These are phyloP conservation scores for Drosophila paracracens DNA, from an alignment of 2,888 invertebrate genomes.

Conservation along the genomic window DNA sequence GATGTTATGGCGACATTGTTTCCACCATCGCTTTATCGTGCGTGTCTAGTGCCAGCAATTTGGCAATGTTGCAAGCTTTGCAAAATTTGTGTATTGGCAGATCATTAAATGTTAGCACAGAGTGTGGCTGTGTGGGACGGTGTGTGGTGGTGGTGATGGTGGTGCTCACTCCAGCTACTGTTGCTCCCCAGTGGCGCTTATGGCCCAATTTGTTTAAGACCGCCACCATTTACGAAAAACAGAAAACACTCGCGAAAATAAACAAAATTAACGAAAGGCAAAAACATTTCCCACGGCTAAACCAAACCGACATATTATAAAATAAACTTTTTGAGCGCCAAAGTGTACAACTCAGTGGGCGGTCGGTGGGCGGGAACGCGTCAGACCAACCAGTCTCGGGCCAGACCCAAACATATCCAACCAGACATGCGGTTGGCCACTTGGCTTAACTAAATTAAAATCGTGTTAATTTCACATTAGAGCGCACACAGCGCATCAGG, in stretches of 20 bases:
- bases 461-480: conserved; percentile 82
- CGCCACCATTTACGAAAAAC: conserved; percentile 41
- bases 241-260: conserved; percentile 57
- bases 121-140: background rate
- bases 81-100: conserved; percentile 51
- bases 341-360: conserved; percentile 22
- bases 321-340: conserved; percentile 63
- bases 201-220: conserved; percentile 64
- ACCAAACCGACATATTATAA: conserved; percentile 69
- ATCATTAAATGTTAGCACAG: conserved; percentile 54
- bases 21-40: conserved; percentile 50
- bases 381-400: conserved; percentile 14
- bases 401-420: background rate
- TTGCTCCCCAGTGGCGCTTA: conserved; percentile 29
- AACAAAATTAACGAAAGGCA: conserved; percentile 70
- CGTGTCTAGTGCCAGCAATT: conserved; percentile 51
- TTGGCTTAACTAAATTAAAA: conserved; percentile 81
- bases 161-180: conserved; percentile 8
- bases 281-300: conserved; percentile 63
- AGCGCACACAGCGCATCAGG: conserved; percentile 67
- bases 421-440: conserved; percentile 70
- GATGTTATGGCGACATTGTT: conserved; percentile 43
- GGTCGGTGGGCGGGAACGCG: conserved; percentile 3
- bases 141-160: background rate
- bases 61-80: conserved; percentile 51